These are phyloP conservation scores for Caenorhabditis sp. DNA, from an alignment of 2,888 invertebrate genomes.

Conservation along the genomic window DNA sequence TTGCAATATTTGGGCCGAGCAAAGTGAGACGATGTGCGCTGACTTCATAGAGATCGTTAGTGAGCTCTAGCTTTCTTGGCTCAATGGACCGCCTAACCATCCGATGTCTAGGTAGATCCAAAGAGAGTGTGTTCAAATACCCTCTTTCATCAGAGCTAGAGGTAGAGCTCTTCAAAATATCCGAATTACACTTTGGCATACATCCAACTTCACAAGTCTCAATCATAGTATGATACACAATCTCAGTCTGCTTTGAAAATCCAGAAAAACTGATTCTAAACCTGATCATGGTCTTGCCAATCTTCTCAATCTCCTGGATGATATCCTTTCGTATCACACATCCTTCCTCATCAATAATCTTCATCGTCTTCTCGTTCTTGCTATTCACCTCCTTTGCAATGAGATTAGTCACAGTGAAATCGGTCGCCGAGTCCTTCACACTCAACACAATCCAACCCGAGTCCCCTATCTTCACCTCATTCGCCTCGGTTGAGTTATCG, in stretches of 20 bases:
- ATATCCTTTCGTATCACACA: slow-evolving; percentile 32
- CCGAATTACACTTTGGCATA: slow-evolving; percentile 35
- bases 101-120: slow-evolving; percentile 31
- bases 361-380: slow-evolving; percentile 8
- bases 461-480: slow-evolving; percentile 37
- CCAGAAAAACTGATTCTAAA: slow-evolving; percentile 35
- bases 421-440: slow-evolving; percentile 18
- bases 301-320: slow-evolving; percentile 29
- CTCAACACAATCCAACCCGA: slow-evolving; percentile 40
- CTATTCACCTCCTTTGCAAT: slow-evolving; percentile 24
- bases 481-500: slow-evolving; percentile 24
- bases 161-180: slow-evolving; percentile 15
- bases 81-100: slow-evolving; percentile 20
- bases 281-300: slow-evolving; percentile 16
- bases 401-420: slow-evolving; percentile 31
- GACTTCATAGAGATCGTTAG: slow-evolving; percentile 32
- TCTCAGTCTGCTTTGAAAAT: slow-evolving; percentile 34
- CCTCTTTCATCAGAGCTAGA: too few species aligned
- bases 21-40: slow-evolving; percentile 25
- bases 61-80: slow-evolving; percentile 16
- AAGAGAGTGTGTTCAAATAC: slow-evolving; percentile 12
- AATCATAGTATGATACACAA: slow-evolving; percentile 33
- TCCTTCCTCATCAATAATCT: slow-evolving; percentile 37
- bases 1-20: slow-evolving; percentile 10
- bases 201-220: slow-evolving; percentile 37